Evolutionary conservation across 2,888 invertebrate genomes (phyloP), one percentile per base, ranked within the genome.

Genomic region (Leptinotarsa haldemani): DNA sequence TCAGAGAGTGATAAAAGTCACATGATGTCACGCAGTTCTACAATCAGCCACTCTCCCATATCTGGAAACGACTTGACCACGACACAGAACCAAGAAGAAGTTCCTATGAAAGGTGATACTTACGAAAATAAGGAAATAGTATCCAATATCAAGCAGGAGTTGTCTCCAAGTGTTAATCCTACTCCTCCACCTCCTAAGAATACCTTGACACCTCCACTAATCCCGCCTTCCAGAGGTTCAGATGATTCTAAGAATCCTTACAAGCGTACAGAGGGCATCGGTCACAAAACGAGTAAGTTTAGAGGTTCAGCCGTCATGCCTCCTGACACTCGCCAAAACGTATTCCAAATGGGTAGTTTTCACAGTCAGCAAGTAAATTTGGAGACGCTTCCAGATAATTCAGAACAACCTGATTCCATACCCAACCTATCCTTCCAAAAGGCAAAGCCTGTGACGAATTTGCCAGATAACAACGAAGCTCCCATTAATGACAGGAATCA

Each of bases 401-500:
- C 92, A 0, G 93, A 93, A 84, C 89, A 91, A 71, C 91, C 91
- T 0, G 92, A 92, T 83, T 85, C 85, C 52, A 81, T 82, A 47
- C 74, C 77, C 13, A 77, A 58, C 20, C 75, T 75, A 4, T 47
- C 74, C 1, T 61, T 73, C 12, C 67, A 53, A 47, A 79, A 71
- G 63, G 53, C 68, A 9, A 79, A 75, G 65, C 61, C 76, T 4
- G 64, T 72, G 16, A 56, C 71, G 9, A 82, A 84, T 72, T 84
- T 88, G 68, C 89, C 89, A 1, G 91, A 91, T 74, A 91, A 91
- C 82, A 86, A 90, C 81, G 93, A 93, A 85, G 90, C 91, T 15
- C 92, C 93, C 0, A 91, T 90, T 75, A 92, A 91, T 84, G 94
- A 94, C 81, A 89, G 94, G 73, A 93, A 94, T 84, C 93, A 94